Conservation (phyloP, 2,797 vertebrate species). For the Channa striata region DNA sequence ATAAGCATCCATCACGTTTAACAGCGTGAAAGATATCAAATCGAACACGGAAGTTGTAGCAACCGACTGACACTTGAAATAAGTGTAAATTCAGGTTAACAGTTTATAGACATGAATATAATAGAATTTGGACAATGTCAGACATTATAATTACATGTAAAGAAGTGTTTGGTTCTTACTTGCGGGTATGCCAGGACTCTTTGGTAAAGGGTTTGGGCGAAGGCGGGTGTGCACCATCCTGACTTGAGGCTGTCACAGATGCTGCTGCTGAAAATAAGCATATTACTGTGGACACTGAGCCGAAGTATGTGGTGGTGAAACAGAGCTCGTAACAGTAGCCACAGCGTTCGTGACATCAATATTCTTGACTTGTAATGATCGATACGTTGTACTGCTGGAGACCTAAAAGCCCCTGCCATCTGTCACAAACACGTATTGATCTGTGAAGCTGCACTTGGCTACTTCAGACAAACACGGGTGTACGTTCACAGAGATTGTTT, state of each 20-base stretch:
- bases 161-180: slow-evolving; percentile 42
- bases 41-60: neutral
- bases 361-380: slow-evolving; percentile 49
- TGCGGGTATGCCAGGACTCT: slow-evolving; percentile 25
- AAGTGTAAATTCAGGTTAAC: neutral
- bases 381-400: slow-evolving; percentile 17
- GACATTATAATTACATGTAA: neutral
- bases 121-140: neutral
- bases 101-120: no score
- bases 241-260: slow-evolving; percentile 31
- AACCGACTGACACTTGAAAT: neutral
- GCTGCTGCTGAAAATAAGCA: slow-evolving; percentile 39
- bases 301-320: slow-evolving; percentile 1
- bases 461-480: slow-evolving; percentile 11
- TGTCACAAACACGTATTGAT: slow-evolving; percentile 59
- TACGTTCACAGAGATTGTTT: neutral
- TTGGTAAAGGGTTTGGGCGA: slow-evolving; percentile 36
- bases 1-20: slow-evolving; percentile 9
- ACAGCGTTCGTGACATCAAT: slow-evolving; percentile 27
- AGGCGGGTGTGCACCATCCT: slow-evolving; percentile 11
- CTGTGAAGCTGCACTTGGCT: slow-evolving; percentile 19
- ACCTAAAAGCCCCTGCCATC: slow-evolving; percentile 21
- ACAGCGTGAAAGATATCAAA: neutral
- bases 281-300: neutral
- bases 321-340: neutral